phyloP scores from a whole-genome alignment of 2,797 vertebrate genomes.

The Fundulus diaphanus region DNA sequence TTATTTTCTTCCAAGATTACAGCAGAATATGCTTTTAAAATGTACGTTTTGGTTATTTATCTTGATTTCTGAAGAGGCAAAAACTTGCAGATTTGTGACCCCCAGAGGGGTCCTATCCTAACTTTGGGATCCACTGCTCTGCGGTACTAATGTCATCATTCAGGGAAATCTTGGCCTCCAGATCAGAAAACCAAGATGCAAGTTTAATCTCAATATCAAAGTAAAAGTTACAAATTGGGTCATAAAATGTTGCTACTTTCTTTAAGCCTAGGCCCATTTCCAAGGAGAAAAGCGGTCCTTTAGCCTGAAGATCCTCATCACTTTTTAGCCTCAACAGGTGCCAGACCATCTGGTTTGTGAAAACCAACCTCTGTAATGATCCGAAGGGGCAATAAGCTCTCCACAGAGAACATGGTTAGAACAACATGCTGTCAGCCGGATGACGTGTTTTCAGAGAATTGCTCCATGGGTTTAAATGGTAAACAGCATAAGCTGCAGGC shows the following conservation, averaged over 20 bases:
- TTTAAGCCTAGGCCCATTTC: not conserved
- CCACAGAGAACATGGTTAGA: not conserved
- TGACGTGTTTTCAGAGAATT: not conserved
- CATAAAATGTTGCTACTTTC: not conserved
- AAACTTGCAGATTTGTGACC: no score
- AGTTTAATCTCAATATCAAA: not conserved
- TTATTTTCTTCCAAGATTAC: no score
- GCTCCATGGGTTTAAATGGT: not conserved
- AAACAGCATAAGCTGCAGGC: not conserved
- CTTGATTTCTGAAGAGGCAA: no score
- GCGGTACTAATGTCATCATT: not conserved
- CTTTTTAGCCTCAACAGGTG: not conserved
- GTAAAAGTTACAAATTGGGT: not conserved
- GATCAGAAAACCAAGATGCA: not conserved
- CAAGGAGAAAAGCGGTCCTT: no score
- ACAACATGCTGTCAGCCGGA: not conserved
- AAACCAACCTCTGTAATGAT: no score
- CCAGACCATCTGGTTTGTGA: not conserved
- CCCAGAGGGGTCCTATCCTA: not conserved
- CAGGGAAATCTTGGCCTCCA: not conserved
- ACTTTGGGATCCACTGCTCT: not conserved
- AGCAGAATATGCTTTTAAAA: no score
- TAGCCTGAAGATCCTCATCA: not conserved
- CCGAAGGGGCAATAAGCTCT: not conserved
- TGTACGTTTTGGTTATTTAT: no score